A percentile compares a stretch with the other conserved stretches of the same genome.
phyloP scores from a whole-genome alignment of 2,888 invertebrate genomes.

The Adelphocoris suturalis region DNA sequence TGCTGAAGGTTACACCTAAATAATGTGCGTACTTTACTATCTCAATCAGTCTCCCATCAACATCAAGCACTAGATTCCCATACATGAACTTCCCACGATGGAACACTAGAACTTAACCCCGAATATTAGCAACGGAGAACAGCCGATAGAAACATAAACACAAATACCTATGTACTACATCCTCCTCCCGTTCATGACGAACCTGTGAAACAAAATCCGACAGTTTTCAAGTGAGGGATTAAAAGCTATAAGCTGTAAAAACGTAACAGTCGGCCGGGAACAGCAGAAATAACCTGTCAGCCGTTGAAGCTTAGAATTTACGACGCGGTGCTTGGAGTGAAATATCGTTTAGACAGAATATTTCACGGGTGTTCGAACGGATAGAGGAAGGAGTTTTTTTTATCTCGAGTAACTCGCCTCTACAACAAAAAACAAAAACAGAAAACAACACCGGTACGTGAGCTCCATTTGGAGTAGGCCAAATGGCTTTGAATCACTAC shows the following conservation, averaged over 20 bases:
- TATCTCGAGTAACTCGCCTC: too few species aligned
- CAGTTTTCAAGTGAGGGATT: neutral
- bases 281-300: slow-evolving; percentile 2
- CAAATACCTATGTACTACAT: too few species aligned
- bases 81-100: too few species aligned
- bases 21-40: too few species aligned
- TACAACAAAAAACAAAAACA: neutral
- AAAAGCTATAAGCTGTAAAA: slow-evolving; percentile 28
- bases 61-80: too few species aligned
- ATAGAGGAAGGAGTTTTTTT: neutral
- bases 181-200: neutral
- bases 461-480: neutral
- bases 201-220: neutral
- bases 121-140: too few species aligned
- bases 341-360: neutral
- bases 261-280: neutral
- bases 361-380: neutral
- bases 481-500: neutral
- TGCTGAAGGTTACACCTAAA: too few species aligned
- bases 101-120: too few species aligned
- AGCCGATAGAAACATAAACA: too few species aligned
- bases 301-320: neutral
- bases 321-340: neutral
- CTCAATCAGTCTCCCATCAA: too few species aligned
- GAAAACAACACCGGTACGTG: neutral